Evolutionary conservation across 2,888 invertebrate genomes (phyloP).

Genomic region (Dolichopus griseipennis): DNA sequence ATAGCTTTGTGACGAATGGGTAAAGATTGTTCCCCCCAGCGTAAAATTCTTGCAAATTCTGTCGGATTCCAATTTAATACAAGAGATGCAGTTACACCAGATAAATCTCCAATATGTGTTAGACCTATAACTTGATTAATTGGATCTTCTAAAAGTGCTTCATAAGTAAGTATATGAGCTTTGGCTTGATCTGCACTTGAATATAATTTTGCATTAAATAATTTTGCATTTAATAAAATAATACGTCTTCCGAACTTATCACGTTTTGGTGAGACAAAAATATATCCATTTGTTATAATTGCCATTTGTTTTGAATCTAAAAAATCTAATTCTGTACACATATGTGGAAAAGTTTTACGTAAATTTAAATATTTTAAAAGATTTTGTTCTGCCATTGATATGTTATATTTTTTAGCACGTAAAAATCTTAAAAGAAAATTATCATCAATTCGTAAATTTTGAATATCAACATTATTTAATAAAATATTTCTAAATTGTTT

Average conservation of each 20-base stretch:
- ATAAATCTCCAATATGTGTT: conserved; percentile 61
- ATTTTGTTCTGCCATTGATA: conserved; percentile 69
- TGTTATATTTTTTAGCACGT: conserved; percentile 67
- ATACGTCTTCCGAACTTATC: conserved; percentile 66
- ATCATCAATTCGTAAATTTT: conserved; percentile 60
- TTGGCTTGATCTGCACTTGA: conserved; percentile 62
- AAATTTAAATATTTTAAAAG: conserved; percentile 69
- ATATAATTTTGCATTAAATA: conserved; percentile 58
- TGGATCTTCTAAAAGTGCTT: conserved; percentile 65
- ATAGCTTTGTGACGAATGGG: conserved; percentile 73
- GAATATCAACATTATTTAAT: conserved; percentile 57
- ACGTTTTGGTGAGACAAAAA: conserved; percentile 64
- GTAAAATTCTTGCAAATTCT: conserved; percentile 60
- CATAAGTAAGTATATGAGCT: conserved; percentile 61
- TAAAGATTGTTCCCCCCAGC: conserved; percentile 73
- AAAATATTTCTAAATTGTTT: conserved; percentile 62
- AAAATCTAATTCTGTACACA: conserved; percentile 57
- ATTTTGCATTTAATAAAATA: conserved; percentile 53
- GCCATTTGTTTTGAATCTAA: conserved; percentile 53
- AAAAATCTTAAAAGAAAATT: conserved; percentile 65
- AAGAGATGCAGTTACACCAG: conserved; percentile 47
- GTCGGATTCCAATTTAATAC: conserved; percentile 64
- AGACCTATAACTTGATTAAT: conserved; percentile 67
- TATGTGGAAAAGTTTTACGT: conserved; percentile 57
- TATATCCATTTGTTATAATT: conserved; percentile 62